Base-by-base conservation (phyloP, 92 coral and sea anemone genomes). In the Isaurus tuberculatus region DNA sequence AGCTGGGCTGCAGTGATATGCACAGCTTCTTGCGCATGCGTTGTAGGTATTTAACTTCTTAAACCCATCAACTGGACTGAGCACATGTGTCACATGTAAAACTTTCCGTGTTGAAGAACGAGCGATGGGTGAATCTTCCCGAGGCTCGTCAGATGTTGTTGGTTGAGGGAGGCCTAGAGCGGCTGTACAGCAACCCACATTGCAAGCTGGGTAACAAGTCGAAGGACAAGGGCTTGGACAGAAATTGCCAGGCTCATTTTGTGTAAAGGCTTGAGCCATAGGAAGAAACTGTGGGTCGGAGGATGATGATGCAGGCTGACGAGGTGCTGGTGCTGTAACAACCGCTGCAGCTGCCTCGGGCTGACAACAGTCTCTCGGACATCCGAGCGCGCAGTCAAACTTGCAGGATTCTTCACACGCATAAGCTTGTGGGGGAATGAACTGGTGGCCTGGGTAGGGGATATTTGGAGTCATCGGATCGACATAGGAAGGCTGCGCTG, bases 311-410 rank as follows among this genome's bases (percentile, higher is more conserved):
- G 80, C 48, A 60, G 79, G 64, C 25, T 65, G 80, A 73, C 67
- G 84, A 40, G 81, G 55, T 48, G 65, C 90, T 66, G 86, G 79
- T 51, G 87, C 70, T 73, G 79, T 67, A 33, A 37, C 67, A 42
- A 89, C 53, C 27, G 88, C 80, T 5, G 91, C 91, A 9, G 92
- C 81, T 36, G 89, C 95, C 51, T 93, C 99, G 2, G 99, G 99
- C 20, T 90, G 93, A 84, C 99, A 96, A 49, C 99, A 96, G 61
- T 91, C 92, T 22, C 87, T 91, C 0, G 98, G 93, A 63, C 99
- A 96, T 40, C 84, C 85, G 27, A 78, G 85, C 20, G 89, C 85
- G 63, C 99, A 96, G 36, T 83, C 73, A 70, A 96, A 94, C 80
- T 91, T 88, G 85, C 99, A 96, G 0, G 88, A 71, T 79, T 93